These are phyloP conservation scores for Habropoda laboriosa DNA, from an alignment of 1,140 invertebrate genomes.

Conservation along the genomic window DNA sequence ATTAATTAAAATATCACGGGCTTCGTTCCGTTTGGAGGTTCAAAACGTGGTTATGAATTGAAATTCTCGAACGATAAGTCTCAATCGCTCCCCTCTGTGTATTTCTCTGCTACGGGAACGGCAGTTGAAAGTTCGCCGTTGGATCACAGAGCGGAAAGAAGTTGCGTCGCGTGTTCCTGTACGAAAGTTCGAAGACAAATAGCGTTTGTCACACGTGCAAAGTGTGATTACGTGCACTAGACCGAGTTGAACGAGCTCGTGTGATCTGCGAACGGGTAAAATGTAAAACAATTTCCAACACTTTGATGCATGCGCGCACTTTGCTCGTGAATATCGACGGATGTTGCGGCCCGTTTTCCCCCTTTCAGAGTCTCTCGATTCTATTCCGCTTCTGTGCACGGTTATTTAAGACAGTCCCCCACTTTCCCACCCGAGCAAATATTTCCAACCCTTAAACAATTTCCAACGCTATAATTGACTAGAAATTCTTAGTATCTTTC, in stretches of 20 bases:
- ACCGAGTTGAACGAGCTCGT: background rate
- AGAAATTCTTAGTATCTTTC: too few species aligned
- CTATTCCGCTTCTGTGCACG: too few species aligned
- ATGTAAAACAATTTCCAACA: constrained; percentile 30
- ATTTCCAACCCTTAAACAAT: too few species aligned
- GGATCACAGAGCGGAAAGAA: constrained; percentile 3
- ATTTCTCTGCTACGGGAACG: background rate
- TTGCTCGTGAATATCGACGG: constrained; percentile 1
- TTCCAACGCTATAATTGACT: too few species aligned
- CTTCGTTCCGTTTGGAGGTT: too few species aligned
- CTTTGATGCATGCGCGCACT: background rate
- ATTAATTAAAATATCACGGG: too few species aligned
- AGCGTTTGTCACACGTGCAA: constrained; percentile 13
- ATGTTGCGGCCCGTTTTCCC: background rate
- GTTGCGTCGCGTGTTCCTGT: background rate
- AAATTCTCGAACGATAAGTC: too few species aligned
- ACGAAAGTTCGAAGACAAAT: constrained; percentile 19
- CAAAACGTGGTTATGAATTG: too few species aligned
- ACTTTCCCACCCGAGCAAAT: too few species aligned
- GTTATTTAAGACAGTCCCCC: background rate
- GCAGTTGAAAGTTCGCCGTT: background rate
- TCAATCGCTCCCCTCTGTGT: too few species aligned
- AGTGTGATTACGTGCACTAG: constrained; percentile 16
- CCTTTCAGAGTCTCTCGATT: background rate
- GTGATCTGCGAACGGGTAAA: constrained; percentile 8